A percentile compares a stretch with the other conserved stretches of the same genome.
Evolutionary conservation across 2,888 invertebrate species (phyloP).

Genomic region (Ophioninae sp.): DNA sequence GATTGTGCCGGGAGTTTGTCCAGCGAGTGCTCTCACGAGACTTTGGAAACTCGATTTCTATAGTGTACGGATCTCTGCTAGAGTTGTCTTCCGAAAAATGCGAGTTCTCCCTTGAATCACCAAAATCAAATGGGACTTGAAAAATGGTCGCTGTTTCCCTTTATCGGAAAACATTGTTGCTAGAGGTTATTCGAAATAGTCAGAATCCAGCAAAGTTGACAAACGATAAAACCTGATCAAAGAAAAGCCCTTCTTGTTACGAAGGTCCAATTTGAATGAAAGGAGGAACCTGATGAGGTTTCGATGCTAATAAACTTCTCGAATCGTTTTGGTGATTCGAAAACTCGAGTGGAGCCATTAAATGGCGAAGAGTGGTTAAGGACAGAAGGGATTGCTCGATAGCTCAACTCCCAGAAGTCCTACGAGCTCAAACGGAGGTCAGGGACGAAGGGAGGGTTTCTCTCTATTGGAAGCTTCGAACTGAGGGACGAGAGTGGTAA

Average conservation of each 20-base stretch:
- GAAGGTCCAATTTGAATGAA: not conserved
- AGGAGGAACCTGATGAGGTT: not conserved
- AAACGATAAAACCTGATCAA: not conserved
- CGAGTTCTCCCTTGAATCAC: conserved; percentile 57
- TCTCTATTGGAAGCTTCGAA: conserved; percentile 26
- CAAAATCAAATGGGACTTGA: not conserved
- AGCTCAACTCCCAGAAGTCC: conserved; percentile 5
- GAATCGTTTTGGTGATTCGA: conserved; percentile 2
- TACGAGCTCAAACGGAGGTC: conserved; percentile 7
- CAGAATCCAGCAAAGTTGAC: not conserved
- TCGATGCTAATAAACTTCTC: not conserved
- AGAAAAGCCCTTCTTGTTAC: not conserved
- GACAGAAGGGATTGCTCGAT: conserved; percentile 11
- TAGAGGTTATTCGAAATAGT: too few relatives aligned
- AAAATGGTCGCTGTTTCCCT: too few relatives aligned
- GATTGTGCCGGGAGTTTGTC: conserved; percentile 44
- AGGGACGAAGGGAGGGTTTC: not conserved
- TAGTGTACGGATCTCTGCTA: conserved; percentile 68
- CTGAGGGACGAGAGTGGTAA: not conserved
- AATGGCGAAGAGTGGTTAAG: conserved; percentile 21
- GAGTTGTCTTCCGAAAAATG: conserved; percentile 37
- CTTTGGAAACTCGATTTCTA: conserved; percentile 73
- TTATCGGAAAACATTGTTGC: too few relatives aligned
- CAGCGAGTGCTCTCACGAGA: conserved; percentile 49
- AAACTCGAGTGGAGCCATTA: conserved; percentile 8